Evolutionary conservation across 2,888 invertebrate genomes (phyloP).

Genomic region (Diploptera punctata): DNA sequence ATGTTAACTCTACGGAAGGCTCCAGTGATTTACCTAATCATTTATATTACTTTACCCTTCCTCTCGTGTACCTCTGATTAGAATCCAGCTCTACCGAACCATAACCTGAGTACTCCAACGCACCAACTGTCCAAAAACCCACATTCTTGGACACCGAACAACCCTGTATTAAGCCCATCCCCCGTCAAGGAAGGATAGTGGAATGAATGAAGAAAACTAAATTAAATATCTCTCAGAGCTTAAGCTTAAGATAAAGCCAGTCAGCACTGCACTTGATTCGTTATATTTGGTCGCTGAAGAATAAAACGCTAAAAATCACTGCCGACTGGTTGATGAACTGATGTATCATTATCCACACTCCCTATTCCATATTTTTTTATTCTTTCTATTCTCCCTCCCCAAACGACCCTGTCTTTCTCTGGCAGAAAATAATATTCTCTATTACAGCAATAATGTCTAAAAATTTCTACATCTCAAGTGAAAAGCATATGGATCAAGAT

Average conservation of each 20-base stretch:
- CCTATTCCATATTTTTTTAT: conserved; percentile 14
- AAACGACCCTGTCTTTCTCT: neutral
- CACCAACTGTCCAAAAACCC: no score
- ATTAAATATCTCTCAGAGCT: conserved; percentile 38
- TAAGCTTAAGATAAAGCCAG: conserved; percentile 6
- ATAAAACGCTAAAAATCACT: neutral
- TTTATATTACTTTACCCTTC: no score
- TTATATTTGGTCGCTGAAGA: conserved; percentile 34
- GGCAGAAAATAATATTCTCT: conserved; percentile 16
- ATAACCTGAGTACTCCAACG: no score
- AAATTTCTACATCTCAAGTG: neutral
- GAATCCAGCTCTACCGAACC: no score
- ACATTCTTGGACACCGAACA: no score
- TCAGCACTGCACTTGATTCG: conserved; percentile 39
- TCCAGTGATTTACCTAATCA: no score
- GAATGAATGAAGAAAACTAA: conserved; percentile 15
- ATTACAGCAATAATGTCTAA: neutral
- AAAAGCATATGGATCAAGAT: no score
- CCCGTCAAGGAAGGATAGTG: neutral
- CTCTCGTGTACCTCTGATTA: no score
- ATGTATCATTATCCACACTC: conserved; percentile 31
- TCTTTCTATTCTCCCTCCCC: no score
- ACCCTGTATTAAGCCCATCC: no score
- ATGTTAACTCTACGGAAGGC: no score
- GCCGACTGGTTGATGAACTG: neutral